phyloP scores from a whole-genome alignment of 1,140 invertebrate species.

The Hypsibius dujardini region DNA sequence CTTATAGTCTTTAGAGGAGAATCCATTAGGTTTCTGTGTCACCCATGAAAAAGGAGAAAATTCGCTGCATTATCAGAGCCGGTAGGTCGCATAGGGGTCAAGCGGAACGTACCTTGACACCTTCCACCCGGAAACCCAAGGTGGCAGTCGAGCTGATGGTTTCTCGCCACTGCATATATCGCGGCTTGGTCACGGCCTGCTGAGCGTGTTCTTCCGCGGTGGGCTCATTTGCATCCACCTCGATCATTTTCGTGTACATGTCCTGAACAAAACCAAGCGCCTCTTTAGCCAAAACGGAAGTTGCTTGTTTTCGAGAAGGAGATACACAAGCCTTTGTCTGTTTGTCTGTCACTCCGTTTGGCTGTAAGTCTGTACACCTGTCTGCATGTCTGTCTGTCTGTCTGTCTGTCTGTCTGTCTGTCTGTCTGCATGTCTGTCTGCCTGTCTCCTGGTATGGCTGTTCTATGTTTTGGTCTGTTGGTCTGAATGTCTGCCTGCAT shows the following conservation, averaged over 20 bases:
- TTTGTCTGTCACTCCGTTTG: too few species aligned
- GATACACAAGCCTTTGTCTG: neutral
- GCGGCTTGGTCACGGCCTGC: slow-evolving; percentile 77
- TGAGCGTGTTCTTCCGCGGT: slow-evolving; percentile 68
- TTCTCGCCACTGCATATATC: slow-evolving; percentile 95
- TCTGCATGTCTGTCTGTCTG: too few species aligned
- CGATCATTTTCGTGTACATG: slow-evolving; percentile 97
- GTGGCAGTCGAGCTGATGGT: slow-evolving; percentile 87
- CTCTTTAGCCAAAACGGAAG: neutral
- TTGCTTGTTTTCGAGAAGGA: neutral
- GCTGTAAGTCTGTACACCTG: too few species aligned
- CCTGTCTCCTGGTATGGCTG: too few species aligned
- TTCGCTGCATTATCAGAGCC: neutral
- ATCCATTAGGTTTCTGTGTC: slow-evolving; percentile 54
- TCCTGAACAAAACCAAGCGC: slow-evolving; percentile 40
- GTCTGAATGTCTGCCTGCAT: too few species aligned
- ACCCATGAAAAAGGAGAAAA: slow-evolving; percentile 30
- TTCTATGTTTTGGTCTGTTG: too few species aligned
- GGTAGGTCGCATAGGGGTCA: neutral
- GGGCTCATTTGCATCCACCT: slow-evolving; percentile 72
- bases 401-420: too few species aligned
- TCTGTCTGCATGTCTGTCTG: too few species aligned
- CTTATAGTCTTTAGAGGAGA: slow-evolving; percentile 83
- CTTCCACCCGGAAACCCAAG: slow-evolving; percentile 86
- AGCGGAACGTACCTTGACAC: slow-evolving; percentile 50